Evolutionary conservation across 2,113 vertebrate genomes (phyloP), one percentile per base, ranked within the genome.

Genomic region (Myocastor coypus): DNA sequence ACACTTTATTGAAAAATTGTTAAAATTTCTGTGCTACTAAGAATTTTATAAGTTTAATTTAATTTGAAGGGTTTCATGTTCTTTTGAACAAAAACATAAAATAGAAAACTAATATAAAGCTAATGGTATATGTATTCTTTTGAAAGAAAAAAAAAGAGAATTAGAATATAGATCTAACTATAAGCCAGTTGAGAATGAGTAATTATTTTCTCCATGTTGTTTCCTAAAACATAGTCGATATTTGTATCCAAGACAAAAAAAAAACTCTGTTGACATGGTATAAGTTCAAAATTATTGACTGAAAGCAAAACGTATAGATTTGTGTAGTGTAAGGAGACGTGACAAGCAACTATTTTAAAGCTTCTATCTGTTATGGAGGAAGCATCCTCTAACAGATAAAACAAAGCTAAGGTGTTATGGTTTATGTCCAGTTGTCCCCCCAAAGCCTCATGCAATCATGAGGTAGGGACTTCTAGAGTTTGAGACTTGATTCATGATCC

Each of bases 221-320:
- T 71, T 40, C 50, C 37, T 12, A n/a, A 75, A 55, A 37, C 19
- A 75, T 46, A 42, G 7, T n/a, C 37, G 83, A 64, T 64, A 59
- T 19, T 3, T 11, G 59, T 12, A 80, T 75, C 46, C 42, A 20
- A n/a, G 50, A 11, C 22, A 14, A 77, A 63, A n/a, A 88, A 77
- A 89, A 77, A 55, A 55, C 5, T 32, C 16, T 30, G 13, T 42
- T 89, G 16, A 24, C 78, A 50, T 50, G 61, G 30, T 28, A 68
- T 82, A 84, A 63, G 64, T 96, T 22, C 52, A 17, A n/a, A 93
- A 64, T 61, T 83, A 83, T 73, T 50, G 20, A 83, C 69, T 91
- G 22, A n/a, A 93, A 66, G 17, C 20, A 91, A 40, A 75, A 73
- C 11, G 2, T 68, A 34, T 4, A 7, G 1, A 34, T 91, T 42